Conservation (phyloP, 2,888 invertebrate genomes). For the Podotricha telesiphe region DNA sequence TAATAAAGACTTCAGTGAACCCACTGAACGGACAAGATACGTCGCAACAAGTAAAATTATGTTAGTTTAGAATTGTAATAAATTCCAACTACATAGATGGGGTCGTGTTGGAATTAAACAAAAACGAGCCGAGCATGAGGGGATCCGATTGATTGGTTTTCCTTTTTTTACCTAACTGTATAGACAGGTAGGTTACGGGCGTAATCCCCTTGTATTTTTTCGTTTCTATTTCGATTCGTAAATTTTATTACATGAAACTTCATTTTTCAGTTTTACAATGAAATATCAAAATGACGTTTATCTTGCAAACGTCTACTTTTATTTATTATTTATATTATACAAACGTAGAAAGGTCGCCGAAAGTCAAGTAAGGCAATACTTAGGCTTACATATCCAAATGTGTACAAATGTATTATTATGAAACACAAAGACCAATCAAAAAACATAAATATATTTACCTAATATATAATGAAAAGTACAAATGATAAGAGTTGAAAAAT, state of each 20-base stretch:
- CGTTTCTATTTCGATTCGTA: conserved; percentile 32
- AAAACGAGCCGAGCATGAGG: conserved; percentile 44
- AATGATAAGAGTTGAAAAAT: conserved; percentile 39
- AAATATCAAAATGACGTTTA: background rate
- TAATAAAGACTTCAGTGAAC: background rate
- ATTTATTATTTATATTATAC: background rate
- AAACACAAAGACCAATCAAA: background rate
- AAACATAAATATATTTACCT: background rate
- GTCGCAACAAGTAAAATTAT: conserved; percentile 43
- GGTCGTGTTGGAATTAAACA: conserved; percentile 49
- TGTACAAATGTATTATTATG: background rate
- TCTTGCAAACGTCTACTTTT: background rate
- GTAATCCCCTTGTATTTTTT: conserved; percentile 39
- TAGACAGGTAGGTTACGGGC: conserved; percentile 43
- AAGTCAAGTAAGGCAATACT: too few relatives aligned
- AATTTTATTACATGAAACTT: conserved; percentile 14
- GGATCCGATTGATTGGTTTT: conserved; percentile 48
- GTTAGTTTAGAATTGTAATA: conserved; percentile 45
- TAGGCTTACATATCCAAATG: too few relatives aligned
- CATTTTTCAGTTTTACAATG: conserved; percentile 7
- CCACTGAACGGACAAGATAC: conserved; percentile 15
- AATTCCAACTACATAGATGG: conserved; percentile 40
- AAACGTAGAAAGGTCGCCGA: too few relatives aligned
- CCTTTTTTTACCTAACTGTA: conserved; percentile 41
- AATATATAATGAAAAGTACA: background rate